Percentiles rank a stretch among this genome's conserved stretches.
These are phyloP conservation scores for Anableps anableps DNA, from an alignment of 2,797 vertebrate genomes.

Conservation along the genomic window DNA sequence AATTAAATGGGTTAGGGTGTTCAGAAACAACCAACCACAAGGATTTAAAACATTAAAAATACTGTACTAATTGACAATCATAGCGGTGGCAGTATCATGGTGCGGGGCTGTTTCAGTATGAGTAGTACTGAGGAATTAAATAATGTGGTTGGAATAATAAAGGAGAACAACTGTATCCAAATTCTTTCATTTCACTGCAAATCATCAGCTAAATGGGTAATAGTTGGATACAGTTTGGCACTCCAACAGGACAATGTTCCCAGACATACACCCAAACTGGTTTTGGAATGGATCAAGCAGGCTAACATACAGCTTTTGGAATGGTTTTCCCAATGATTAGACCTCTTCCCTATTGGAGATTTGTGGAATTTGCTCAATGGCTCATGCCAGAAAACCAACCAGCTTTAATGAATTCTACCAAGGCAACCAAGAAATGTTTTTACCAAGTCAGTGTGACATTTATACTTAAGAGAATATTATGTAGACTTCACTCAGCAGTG, in stretches of 20 bases:
- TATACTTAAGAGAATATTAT: neutral
- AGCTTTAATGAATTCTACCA: neutral
- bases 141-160: neutral
- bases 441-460: neutral
- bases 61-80: neutral
- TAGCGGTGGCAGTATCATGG: neutral
- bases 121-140: neutral
- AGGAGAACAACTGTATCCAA: neutral
- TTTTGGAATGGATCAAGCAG: neutral
- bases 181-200: neutral
- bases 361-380: neutral
- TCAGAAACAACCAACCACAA: neutral
- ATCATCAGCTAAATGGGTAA: neutral
- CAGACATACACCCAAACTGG: neutral
- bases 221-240: neutral
- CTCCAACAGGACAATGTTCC: neutral
- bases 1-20: too few relatives aligned
- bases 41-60: neutral
- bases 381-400: neutral
- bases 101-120: too few relatives aligned
- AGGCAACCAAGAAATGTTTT: neutral
- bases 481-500: neutral
- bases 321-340: neutral
- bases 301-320: neutral
- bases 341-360: neutral